Base-by-base conservation (phyloP, 2,797 vertebrate species). In the Psittacula derbiana region DNA sequence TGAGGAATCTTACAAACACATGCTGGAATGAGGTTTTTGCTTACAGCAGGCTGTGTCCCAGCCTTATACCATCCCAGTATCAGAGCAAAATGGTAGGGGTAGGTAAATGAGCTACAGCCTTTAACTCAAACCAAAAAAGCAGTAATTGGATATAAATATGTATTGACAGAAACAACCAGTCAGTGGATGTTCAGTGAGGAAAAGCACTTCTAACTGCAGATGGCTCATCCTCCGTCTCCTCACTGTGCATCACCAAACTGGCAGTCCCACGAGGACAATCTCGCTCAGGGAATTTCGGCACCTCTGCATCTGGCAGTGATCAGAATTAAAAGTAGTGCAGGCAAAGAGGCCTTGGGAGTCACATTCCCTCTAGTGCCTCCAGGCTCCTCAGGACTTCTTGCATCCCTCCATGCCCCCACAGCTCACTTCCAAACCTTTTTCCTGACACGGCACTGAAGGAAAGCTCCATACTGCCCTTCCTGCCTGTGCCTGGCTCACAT, bases 221-320 rank as follows among this genome's bases (percentile, higher is more conserved):
- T 43, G 44, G 46, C 4, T 92, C 30, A 72, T 36, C 33, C 66
- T 31, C 31, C 28, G 58, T 19, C 20, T 80, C 20, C 50, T 93
- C 31, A 4, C 25, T 24, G 8, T 38, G 19, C 1, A 13, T 47
- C 21, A 41, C 58, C 3, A 2, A 90, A 65, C 16, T 4, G 6
- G 31, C 28, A 74, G 16, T 49, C 16, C n/a, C 49, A 57, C 0
- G 1, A 72, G 44, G 78, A 30, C 16, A 4, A 17, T 36, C 8
- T 31, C 0, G 0, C 11, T 49, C 18, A 38, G 25, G 31, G 31
- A 16, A 62, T 92, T 86, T 80, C 0, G 0, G 23, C 44, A 65
- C 8, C 12, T 83, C 61, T 7, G 13, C 0, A 0, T 17, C 47
- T 12, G 8, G 5, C 23, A 38, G 31, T 6, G 30, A 40, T 33